Evolutionary conservation across 1,140 invertebrate genomes (phyloP), one percentile per base, ranked within the genome.

Genomic region (Drosophila micromelanica): DNA sequence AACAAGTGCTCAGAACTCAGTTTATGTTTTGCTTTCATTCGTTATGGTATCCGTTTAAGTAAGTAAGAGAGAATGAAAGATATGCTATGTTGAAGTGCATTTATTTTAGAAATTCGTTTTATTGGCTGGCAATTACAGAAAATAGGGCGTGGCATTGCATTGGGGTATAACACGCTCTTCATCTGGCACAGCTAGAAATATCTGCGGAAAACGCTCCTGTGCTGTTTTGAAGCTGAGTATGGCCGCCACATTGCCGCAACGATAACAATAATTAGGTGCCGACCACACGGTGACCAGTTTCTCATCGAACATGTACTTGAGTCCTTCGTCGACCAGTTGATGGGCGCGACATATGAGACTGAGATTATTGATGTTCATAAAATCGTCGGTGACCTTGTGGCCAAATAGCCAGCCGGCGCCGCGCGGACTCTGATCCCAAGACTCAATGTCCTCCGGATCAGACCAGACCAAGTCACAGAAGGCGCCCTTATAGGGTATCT

Each of bases 391-490:
- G 42, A 99, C 97, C 91, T 95, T 96, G 67, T 96, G 95, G 5
- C 97, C 97, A 93, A 98, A 98, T 23, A 98, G 92, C 96, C 97
- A 99, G 43, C 98, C 98, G 54, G 98, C 98, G 43, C 98, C 98
- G 80, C 98, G 93, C 0, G 98, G 98, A 93, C 97, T 98, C 27
- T 97, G 94, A 27, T 95, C 94, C 94, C 94, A 94, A 72, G 8
- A 4, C 6, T 98, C 96, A 63, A 98, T 95, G 87, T 98, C 97
- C 90, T 99, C 98, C 46, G 98, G 98, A 94, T 99, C 98, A 11
- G 98, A 99, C 98, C 98, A 99, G 27, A 99, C 96, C 76, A 98
- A 93, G 93, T 98, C 97, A 94, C 97, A 98, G 92, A 98, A 98
- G 51, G 97, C 96, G 64, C 97, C 98, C 95, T 98, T 98, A 92